Percentiles rank a stretch among this genome's conserved stretches.
These are phyloP conservation scores for Aldabrachelys gigantea DNA, from an alignment of 2,113 vertebrate genomes.

Conservation along the genomic window DNA sequence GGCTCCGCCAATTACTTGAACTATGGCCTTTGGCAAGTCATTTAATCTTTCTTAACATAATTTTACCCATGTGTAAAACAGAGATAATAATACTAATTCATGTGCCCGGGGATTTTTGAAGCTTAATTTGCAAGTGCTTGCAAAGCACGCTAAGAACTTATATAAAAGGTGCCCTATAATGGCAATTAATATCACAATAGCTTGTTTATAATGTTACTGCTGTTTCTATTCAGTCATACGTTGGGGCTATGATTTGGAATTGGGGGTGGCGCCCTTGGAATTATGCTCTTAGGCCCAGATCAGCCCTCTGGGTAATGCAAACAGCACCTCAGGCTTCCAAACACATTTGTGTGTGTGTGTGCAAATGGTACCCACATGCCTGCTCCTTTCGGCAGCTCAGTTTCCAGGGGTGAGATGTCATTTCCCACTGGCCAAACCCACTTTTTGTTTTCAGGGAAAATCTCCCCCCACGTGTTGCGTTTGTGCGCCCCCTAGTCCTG, in stretches of 20 bases:
- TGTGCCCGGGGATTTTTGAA: neutral
- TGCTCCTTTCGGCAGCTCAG: neutral
- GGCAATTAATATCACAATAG: neutral
- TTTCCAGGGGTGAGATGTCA: neutral
- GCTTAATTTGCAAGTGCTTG: fast-evolving
- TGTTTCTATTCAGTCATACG: neutral
- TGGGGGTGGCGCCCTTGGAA: fast-evolving
- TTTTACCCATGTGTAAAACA: neutral
- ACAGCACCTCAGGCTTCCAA: neutral
- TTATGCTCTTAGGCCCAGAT: fast-evolving
- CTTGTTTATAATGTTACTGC: neutral
- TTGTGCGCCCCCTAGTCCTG: neutral
- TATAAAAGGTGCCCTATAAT: fast-evolving
- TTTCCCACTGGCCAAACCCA: neutral
- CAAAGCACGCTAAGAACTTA: neutral
- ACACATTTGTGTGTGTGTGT: too few relatives aligned
- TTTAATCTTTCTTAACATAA: neutral
- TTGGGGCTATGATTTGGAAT: neutral
- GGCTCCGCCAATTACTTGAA: neutral
- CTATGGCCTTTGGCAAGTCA: neutral
- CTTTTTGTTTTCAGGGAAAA: neutral
- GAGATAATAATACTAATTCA: neutral
- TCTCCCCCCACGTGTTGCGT: neutral
- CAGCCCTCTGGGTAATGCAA: fast-evolving
- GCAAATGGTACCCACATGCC: too few relatives aligned